Evolutionary conservation across 2,888 invertebrate species (phyloP), one percentile per base, ranked within the genome.

Genomic region (Perithous albicinctus): DNA sequence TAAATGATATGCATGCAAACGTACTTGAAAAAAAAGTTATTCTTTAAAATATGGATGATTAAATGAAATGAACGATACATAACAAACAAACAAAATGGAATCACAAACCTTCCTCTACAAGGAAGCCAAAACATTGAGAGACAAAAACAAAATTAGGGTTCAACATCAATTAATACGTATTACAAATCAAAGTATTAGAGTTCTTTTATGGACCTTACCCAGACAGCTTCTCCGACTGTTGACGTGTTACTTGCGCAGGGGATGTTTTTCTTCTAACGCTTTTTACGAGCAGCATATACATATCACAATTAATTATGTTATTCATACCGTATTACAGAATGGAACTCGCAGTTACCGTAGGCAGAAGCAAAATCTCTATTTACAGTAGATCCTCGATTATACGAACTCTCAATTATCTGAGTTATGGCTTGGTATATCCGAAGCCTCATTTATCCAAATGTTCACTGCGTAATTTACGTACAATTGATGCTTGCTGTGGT

Each of bases 201-300:
- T 46, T 72, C 82, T 76, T 78, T 48, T 46, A 74, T 75, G 72
- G 20, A 70, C 87, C 92, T 92, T 92, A 92, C 92, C 92, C 90
- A 87, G 91, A 89, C 82, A 92, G 86, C 86, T 92, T 92, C 84
- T 92, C 92, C 86, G 89, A 87, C 87, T 90, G 92, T 85, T 92
- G 90, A 76, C 88, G 90, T 85, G 86, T 88, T 85, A 90, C 87
- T 88, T 91, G 89, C 77, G 94, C 96, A 73, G 96, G 96, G 82
- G 96, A 95, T 88, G 96, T 95, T 94, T 96, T 96, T 93, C 96
- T 94, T 91, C 96, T 95, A 91, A 96, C 95, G 94, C 96, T 96
- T 85, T 89, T 90, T 86, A 88, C 88, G 88, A 91, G 91, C 91
- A 93, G 92, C 91, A 87, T 87, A 88, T 87, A 89, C 87, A 90